Percentiles rank a stretch among this genome's conserved stretches.
Conservation (phyloP, 2,113 vertebrate genomes). For the Dipodomys merriami region DNA sequence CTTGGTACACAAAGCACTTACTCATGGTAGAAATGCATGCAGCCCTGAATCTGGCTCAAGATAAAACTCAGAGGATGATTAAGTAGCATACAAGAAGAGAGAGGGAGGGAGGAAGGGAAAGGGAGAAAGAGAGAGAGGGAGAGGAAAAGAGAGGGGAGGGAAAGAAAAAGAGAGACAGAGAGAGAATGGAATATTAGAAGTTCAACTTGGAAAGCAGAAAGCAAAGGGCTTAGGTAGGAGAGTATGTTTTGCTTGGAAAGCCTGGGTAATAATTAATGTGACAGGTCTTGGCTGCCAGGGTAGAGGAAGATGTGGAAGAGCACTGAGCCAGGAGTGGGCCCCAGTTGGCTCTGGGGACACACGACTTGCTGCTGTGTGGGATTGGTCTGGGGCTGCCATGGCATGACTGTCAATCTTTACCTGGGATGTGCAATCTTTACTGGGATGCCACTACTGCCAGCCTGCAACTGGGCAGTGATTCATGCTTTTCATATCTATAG, state of each 20-base stretch:
- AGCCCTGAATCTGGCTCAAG: not conserved
- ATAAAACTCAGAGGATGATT: not conserved
- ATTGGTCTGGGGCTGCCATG: not conserved
- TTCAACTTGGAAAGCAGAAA: not conserved
- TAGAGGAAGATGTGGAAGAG: not conserved
- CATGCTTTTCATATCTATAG: not conserved
- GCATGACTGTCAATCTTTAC: not conserved
- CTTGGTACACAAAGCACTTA: not conserved
- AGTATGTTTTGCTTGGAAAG: constrained; percentile 24
- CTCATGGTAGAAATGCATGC: not conserved
- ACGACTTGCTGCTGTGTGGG: not conserved
- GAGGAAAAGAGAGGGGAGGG: not conserved
- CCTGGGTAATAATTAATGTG: not conserved
- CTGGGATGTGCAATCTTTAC: not conserved
- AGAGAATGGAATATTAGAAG: not conserved
- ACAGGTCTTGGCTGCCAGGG: not conserved
- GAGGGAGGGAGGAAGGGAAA: too few species aligned
- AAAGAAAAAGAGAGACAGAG: too few species aligned
- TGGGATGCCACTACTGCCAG: not conserved
- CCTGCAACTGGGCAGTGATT: not conserved
- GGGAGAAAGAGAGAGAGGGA: not conserved
- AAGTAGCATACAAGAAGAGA: not conserved
- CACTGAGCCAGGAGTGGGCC: not conserved
- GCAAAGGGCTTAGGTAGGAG: not conserved
- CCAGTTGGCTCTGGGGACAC: not conserved